Percentiles rank a stretch among this genome's conserved stretches.
Conservation (phyloP, 2,888 invertebrate genomes). For the Parasteatoda lunata region DNA sequence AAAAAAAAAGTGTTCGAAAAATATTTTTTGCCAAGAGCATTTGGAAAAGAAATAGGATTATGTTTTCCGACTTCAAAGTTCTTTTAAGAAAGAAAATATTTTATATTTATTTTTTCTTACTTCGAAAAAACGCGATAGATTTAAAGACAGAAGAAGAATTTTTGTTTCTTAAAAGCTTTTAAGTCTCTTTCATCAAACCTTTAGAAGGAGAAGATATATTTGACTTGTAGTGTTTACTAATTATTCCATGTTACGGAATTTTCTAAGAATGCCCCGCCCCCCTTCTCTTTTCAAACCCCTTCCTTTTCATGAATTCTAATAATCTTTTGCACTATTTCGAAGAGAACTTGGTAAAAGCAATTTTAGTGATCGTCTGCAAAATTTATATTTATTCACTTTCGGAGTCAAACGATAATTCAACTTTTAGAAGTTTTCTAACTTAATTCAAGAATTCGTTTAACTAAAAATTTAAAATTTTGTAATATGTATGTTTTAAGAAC, state of each 20-base stretch:
- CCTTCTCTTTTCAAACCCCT: neutral
- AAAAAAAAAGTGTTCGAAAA: slow-evolving; percentile 30
- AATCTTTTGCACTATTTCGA: no score
- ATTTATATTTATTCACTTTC: no score
- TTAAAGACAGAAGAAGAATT: slow-evolving; percentile 25
- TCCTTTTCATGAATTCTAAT: neutral
- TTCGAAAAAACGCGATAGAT: slow-evolving; percentile 34
- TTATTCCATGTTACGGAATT: slow-evolving; percentile 10
- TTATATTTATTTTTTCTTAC: slow-evolving; percentile 40
- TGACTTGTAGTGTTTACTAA: slow-evolving; percentile 24
- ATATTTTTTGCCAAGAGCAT: slow-evolving; percentile 43
- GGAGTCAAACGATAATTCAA: no score
- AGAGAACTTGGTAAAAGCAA: no score
- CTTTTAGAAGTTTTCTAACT: no score
- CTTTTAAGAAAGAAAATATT: slow-evolving; percentile 28
- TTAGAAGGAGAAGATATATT: neutral
- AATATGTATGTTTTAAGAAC: no score
- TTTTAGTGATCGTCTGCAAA: no score
- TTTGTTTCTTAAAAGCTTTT: slow-evolving; percentile 43
- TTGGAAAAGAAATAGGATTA: slow-evolving; percentile 53
- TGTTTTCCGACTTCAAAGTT: slow-evolving; percentile 42
- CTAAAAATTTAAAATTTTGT: no score
- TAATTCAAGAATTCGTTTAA: no score
- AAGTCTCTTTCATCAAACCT: slow-evolving; percentile 35
- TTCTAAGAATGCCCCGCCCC: neutral